Percentiles rank a stretch among this genome's conserved stretches.
Evolutionary conservation across 2,888 invertebrate genomes (phyloP).

Genomic region (Sthenelais limicola): DNA sequence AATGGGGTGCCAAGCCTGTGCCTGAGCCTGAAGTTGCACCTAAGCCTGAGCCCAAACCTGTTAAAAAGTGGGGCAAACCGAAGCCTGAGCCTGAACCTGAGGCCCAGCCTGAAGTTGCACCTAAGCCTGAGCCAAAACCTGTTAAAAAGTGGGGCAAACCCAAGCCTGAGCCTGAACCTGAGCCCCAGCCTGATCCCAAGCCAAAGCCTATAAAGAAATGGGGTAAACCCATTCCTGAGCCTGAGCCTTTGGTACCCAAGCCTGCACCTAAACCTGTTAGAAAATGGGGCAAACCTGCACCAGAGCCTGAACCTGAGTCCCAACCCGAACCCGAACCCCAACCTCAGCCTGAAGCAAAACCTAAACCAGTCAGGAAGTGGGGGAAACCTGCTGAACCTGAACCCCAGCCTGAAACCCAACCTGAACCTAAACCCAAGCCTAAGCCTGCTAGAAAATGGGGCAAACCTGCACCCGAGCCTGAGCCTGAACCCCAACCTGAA

Average conservation of each 20-base stretch:
- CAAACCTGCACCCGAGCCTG: neutral
- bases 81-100: neutral
- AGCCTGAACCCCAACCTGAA: neutral
- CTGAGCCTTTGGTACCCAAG: neutral
- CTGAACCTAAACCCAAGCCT: slow-evolving; percentile 2
- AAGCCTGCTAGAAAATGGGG: neutral
- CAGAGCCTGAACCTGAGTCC: slow-evolving; percentile 2
- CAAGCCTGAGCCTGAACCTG: slow-evolving; percentile 8
- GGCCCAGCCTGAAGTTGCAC: neutral
- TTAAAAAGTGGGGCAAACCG: slow-evolving; percentile 3
- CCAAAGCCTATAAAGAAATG: neutral
- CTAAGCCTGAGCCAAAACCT: too few species aligned
- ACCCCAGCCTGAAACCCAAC: neutral
- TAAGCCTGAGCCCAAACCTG: neutral
- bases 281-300: neutral
- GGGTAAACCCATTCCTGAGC: too few species aligned
- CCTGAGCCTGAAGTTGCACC: neutral
- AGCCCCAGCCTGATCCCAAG: slow-evolving; percentile 5
- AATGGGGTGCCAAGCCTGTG: neutral
- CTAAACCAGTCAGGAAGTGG: neutral
- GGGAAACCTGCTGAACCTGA: neutral
- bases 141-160: too few species aligned
- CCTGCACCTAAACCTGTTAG: neutral
- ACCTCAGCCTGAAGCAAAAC: slow-evolving; percentile 15
- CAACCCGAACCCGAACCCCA: slow-evolving; percentile 15